Conservation (phyloP, 2,888 invertebrate species). For the Julus scanicus region DNA sequence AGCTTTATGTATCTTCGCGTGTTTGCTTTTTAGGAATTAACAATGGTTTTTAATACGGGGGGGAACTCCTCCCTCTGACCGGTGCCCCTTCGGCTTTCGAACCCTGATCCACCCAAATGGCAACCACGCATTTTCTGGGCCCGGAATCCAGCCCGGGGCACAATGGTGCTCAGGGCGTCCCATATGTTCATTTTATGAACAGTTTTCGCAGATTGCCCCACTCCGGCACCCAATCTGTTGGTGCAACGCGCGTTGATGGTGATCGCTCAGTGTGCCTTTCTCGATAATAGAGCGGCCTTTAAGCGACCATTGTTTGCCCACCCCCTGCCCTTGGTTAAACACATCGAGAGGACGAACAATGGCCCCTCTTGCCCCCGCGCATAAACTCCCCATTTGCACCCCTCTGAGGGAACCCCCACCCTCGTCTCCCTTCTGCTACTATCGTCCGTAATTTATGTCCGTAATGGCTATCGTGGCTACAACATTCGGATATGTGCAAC, state of each 20-base stretch:
- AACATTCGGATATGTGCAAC: not conserved
- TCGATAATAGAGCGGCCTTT: slow-evolving; percentile 53
- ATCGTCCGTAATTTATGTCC: not conserved
- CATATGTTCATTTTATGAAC: slow-evolving; percentile 50
- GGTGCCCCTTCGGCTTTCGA: not conserved
- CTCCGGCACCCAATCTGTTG: slow-evolving; percentile 13
- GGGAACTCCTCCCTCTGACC: not conserved
- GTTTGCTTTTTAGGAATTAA: slow-evolving; percentile 19
- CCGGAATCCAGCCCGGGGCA: not conserved
- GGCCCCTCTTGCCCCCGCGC: not conserved
- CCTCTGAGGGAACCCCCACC: not conserved
- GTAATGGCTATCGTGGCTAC: not conserved
- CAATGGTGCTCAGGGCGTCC: slow-evolving; percentile 39
- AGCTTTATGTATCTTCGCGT: not conserved
- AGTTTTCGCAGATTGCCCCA: slow-evolving; percentile 45
- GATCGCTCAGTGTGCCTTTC: slow-evolving; percentile 10
- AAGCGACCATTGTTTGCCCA: slow-evolving; percentile 49
- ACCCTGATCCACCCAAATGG: not conserved
- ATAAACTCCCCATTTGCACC: slow-evolving; percentile 28
- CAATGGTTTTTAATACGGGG: slow-evolving; percentile 19
- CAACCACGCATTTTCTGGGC: not conserved
- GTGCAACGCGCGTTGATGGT: slow-evolving; percentile 21
- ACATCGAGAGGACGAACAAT: slow-evolving; percentile 46
- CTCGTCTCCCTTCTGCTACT: not conserved
- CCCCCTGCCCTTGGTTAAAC: slow-evolving; percentile 53